Percentiles rank a stretch among this genome's conserved stretches.
Evolutionary conservation across 2,113 vertebrate species (phyloP).

Genomic region (Phylloscopus trochiloides): DNA sequence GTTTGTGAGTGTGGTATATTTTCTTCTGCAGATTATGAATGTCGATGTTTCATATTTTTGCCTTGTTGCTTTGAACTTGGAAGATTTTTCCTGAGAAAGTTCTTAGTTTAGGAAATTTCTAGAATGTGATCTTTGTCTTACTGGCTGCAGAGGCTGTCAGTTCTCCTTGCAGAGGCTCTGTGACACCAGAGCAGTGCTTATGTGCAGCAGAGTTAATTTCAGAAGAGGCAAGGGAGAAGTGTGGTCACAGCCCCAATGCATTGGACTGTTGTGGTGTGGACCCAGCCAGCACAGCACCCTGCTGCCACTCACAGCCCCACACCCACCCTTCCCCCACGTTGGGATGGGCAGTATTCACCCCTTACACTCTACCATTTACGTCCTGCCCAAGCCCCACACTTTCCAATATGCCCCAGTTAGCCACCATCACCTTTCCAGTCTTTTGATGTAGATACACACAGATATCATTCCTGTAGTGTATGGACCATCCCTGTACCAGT

Average conservation of each 20-base stretch:
- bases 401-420: neutral
- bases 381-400: neutral
- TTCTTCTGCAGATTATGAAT: neutral
- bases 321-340: fast-evolving
- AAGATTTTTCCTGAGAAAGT: neutral
- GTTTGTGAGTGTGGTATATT: conserved; percentile 80
- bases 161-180: neutral
- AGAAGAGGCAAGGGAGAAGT: neutral
- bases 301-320: neutral
- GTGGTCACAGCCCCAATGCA: neutral
- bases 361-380: fast-evolving
- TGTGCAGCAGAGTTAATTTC: neutral
- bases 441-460: neutral
- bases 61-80: neutral
- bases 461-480: neutral
- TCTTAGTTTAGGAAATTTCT: neutral
- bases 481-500: neutral
- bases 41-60: neutral
- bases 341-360: neutral
- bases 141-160: neutral
- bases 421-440: neutral
- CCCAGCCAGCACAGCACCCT: neutral
- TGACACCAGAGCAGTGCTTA: neutral
- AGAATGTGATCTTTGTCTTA: neutral
- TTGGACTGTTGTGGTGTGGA: neutral